Conservation (phyloP, 2,797 vertebrate species). For the Enoplosus armatus region DNA sequence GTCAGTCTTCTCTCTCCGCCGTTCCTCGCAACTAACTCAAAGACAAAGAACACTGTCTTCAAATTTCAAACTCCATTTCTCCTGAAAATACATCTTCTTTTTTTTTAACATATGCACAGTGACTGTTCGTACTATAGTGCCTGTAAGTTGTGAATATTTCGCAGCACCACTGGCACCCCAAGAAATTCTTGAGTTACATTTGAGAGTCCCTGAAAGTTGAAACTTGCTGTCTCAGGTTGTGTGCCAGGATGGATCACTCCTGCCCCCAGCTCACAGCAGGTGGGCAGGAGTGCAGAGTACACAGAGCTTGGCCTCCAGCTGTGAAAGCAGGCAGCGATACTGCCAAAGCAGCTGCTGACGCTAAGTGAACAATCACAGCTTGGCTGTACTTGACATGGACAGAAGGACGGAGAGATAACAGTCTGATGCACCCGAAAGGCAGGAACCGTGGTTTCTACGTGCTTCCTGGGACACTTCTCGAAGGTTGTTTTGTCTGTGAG, state of each 20-base stretch:
- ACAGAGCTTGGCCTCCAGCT: slow-evolving; percentile 79
- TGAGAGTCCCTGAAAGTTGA: slow-evolving; percentile 51
- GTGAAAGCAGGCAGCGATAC: slow-evolving; percentile 71
- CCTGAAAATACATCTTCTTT: neutral
- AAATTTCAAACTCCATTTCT: neutral
- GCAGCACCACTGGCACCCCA: neutral
- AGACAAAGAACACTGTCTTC: slow-evolving; percentile 3
- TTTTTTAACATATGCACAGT: neutral
- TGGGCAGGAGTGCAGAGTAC: slow-evolving; percentile 68
- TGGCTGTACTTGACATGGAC: slow-evolving; percentile 49
- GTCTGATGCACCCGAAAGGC: slow-evolving; percentile 28
- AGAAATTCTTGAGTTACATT: slow-evolving; percentile 36
- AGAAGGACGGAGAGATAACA: slow-evolving; percentile 47
- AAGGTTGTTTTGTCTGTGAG: slow-evolving; percentile 25
- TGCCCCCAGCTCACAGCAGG: slow-evolving; percentile 61
- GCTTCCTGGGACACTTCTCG: slow-evolving; percentile 14
- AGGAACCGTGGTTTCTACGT: slow-evolving; percentile 23
- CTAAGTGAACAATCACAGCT: slow-evolving; percentile 79
- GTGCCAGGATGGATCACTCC: slow-evolving; percentile 58
- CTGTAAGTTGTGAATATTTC: slow-evolving; percentile 16
- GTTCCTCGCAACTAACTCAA: slow-evolving; percentile 7
- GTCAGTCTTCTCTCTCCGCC: slow-evolving; percentile 9
- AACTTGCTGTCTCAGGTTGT: slow-evolving; percentile 37
- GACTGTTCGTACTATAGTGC: neutral
- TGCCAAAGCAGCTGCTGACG: slow-evolving; percentile 74